These are phyloP conservation scores for Pogonomyrmex barbatus DNA, from an alignment of 1,140 invertebrate species.

Conservation along the genomic window DNA sequence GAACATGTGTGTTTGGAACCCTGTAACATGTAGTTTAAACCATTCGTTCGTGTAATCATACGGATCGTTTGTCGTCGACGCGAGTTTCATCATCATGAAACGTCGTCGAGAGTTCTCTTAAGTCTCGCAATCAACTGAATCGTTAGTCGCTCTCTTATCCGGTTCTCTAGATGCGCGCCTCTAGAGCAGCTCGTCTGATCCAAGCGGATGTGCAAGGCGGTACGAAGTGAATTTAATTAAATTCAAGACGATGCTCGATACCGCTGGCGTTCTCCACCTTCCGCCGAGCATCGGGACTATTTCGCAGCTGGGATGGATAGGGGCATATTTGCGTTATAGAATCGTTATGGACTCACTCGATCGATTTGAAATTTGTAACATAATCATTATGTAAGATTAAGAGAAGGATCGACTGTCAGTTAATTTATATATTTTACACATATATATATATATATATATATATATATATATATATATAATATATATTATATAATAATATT, in stretches of 20 bases:
- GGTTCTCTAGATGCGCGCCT: neutral
- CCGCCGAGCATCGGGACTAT: constrained; percentile 25
- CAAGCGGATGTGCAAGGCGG: constrained; percentile 12
- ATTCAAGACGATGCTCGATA: constrained; percentile 35
- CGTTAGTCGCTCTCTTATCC: constrained; percentile 47
- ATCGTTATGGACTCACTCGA: neutral
- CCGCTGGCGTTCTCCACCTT: constrained; percentile 7
- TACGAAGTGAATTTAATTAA: constrained; percentile 44
- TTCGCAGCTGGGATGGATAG: constrained; percentile 21
- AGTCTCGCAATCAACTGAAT: constrained; percentile 45
- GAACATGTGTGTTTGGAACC: constrained; percentile 8
- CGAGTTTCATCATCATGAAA: neutral
- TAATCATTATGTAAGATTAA: constrained; percentile 8
- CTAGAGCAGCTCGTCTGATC: neutral
- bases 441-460: too few species aligned
- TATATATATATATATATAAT: too few species aligned
- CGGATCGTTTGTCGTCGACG: neutral
- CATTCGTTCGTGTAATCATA: neutral
- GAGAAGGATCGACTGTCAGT: neutral
- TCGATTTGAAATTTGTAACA: neutral
- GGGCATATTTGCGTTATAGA: neutral
- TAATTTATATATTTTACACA: neutral
- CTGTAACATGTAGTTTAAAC: neutral
- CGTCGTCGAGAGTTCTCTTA: constrained; percentile 37
- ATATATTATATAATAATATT: too few species aligned